phyloP scores from a whole-genome alignment of 2,888 invertebrate genomes.

The Zele albiditarsus region DNA sequence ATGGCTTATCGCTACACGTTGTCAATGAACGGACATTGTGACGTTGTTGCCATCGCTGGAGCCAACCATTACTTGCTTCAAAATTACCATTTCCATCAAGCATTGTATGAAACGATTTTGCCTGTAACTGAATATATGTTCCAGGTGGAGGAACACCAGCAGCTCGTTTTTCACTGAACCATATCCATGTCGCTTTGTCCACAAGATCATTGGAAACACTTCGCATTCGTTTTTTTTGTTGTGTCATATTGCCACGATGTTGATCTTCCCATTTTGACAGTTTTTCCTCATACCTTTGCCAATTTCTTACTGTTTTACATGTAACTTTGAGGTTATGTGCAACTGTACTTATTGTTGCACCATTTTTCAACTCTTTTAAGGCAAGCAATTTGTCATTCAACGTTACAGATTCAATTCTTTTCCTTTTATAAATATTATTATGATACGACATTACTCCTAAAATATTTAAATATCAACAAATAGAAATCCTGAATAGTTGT shows the following conservation, averaged over 20 bases:
- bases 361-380: background rate
- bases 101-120: background rate
- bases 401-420: background rate
- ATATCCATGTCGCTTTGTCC: background rate
- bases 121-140: constrained; percentile 1
- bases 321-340: background rate
- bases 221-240: constrained; percentile 2
- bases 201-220: background rate
- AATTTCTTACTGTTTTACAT: background rate
- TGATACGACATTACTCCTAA: no score
- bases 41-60: background rate
- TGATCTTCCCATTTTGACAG: background rate
- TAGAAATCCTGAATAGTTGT: no score
- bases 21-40: background rate
- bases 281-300: background rate
- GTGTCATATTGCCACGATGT: background rate
- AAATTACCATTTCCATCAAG: background rate
- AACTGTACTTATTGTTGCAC: background rate
- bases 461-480: no score
- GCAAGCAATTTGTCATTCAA: background rate
- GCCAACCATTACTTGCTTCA: constrained; percentile 1
- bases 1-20: background rate
- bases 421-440: background rate
- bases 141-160: background rate
- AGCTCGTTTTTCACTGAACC: background rate